Conservation (phyloP, 2,797 vertebrate species). For the Setipinna tenuifilis region DNA sequence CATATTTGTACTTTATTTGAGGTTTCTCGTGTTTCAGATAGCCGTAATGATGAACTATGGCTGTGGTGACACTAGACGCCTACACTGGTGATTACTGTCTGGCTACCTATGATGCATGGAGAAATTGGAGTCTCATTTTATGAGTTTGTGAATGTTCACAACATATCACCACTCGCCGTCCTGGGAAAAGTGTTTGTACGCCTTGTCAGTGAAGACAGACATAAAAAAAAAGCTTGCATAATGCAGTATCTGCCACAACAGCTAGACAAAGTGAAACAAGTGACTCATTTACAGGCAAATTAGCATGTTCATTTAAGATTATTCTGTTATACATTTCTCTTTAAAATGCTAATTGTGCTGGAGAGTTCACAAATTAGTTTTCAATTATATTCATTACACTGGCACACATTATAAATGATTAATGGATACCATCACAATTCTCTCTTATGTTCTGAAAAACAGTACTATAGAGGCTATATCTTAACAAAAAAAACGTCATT, state of each 20-base stretch:
- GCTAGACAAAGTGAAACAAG: constrained; percentile 20
- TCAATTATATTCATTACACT: constrained; percentile 18
- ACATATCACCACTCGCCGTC: constrained; percentile 3
- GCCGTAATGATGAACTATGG: constrained; percentile 10
- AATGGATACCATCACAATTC: background rate
- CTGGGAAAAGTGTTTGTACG: constrained; percentile 6
- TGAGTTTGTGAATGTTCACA: constrained; percentile 14
- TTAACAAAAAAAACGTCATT: background rate
- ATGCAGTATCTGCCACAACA: constrained; percentile 18
- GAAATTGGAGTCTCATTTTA: constrained; percentile 20
- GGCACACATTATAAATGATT: constrained; percentile 9
- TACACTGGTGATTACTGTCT: constrained; percentile 25
- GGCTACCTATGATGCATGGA: constrained; percentile 40
- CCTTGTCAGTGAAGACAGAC: constrained; percentile 24
- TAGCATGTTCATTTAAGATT: constrained; percentile 12
- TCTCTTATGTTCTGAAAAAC: background rate
- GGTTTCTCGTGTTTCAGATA: constrained; percentile 13
- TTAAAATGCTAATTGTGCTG: constrained; percentile 13
- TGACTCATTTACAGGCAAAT: constrained; percentile 22
- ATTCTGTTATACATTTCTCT: constrained; percentile 13
- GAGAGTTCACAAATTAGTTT: constrained; percentile 14
- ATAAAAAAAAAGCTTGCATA: constrained; percentile 6
- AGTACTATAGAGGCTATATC: background rate
- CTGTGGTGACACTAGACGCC: background rate
- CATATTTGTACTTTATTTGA: background rate